Conservation (phyloP, 2,797 vertebrate species). For the Dipus sagitta region DNA sequence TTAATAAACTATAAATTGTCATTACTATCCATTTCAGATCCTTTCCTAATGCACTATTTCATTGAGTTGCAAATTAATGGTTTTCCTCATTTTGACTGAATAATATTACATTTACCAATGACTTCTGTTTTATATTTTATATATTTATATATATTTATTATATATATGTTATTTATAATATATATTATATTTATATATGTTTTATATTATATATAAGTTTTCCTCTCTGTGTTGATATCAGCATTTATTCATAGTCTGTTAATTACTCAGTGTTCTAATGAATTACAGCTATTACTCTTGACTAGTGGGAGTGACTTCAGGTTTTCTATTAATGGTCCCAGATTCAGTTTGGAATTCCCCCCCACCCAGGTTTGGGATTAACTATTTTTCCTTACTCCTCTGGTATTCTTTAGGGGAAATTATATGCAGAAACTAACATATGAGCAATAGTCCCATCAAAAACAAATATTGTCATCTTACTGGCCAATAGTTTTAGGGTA, state of each 20-base stretch:
- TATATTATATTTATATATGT: no score
- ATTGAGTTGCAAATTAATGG: neutral
- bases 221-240: neutral
- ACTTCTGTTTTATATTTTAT: neutral
- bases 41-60: neutral
- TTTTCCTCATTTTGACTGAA: conserved; percentile 21
- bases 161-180: no score
- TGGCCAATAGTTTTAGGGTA: neutral
- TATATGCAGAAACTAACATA: neutral
- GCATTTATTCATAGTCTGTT: neutral
- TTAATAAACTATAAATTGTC: neutral
- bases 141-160: no score
- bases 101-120: neutral
- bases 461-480: neutral
- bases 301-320: neutral
- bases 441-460: neutral
- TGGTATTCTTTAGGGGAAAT: conserved; percentile 12
- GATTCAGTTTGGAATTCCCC: neutral
- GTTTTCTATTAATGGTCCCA: neutral
- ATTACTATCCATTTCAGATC: neutral
- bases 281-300: conserved; percentile 26
- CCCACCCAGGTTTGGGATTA: neutral
- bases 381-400: neutral
- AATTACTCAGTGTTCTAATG: conserved; percentile 14
- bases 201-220: neutral